A percentile compares a stretch with the other conserved stretches of the same genome.
Conservation (phyloP, 1,140 invertebrate genomes). For the Pectinophora gossypiella region DNA sequence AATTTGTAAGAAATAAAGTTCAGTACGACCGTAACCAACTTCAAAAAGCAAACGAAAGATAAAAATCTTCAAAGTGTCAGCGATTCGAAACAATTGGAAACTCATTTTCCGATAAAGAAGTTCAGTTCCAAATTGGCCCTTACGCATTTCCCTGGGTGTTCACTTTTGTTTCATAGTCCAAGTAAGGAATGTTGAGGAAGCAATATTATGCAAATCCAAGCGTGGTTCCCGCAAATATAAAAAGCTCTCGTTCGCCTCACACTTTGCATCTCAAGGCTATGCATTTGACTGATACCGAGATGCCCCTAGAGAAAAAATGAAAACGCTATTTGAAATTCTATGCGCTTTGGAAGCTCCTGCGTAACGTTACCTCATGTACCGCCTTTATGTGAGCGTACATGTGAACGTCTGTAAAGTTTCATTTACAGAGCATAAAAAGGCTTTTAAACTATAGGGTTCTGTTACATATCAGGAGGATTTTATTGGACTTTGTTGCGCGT, state of each 20-base stretch:
- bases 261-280: conserved; percentile 72
- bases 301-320: conserved; percentile 65
- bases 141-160: conserved; percentile 5
- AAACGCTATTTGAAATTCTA: conserved; percentile 68
- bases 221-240: conserved; percentile 67
- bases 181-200: conserved; percentile 64
- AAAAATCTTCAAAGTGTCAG: conserved; percentile 2
- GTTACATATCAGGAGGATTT: too few relatives aligned
- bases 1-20: too few relatives aligned
- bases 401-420: neutral
- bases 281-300: conserved; percentile 65
- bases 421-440: neutral
- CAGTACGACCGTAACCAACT: too few relatives aligned
- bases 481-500: too few relatives aligned
- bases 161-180: conserved; percentile 38
- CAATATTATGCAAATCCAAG: conserved; percentile 59
- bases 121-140: neutral
- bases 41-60: too few relatives aligned
- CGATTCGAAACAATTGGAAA: conserved; percentile 9
- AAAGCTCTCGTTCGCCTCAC: conserved; percentile 63
- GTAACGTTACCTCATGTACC: conserved; percentile 21
- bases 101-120: neutral
- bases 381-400: neutral
- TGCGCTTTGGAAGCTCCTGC: conserved; percentile 53
- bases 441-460: neutral